phyloP scores from a whole-genome alignment of 2,797 vertebrate genomes.

The Phataginus tricuspis region DNA sequence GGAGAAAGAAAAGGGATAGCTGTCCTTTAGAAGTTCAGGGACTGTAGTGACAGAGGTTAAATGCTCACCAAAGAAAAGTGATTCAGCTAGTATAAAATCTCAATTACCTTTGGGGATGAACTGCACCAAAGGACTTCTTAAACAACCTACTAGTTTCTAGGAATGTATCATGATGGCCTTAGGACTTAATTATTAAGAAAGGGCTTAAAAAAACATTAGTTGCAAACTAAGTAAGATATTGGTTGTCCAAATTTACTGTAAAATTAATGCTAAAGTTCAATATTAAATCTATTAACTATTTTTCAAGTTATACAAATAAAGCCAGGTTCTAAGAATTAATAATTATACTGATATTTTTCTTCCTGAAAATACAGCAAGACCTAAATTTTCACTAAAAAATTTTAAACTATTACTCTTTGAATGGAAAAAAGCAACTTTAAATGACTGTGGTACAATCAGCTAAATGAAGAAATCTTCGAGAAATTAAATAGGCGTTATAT shows the following conservation, averaged over 20 bases:
- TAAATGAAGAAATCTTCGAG: constrained; percentile 10
- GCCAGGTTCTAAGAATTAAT: constrained; percentile 23
- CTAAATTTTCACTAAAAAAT: neutral
- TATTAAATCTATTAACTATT: constrained; percentile 4
- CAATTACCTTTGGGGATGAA: constrained; percentile 26
- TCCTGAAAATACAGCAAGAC: constrained; percentile 12
- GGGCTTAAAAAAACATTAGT: neutral
- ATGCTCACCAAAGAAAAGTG: neutral
- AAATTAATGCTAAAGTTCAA: neutral
- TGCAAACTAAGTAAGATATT: neutral
- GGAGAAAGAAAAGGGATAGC: neutral
- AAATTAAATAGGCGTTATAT: constrained; percentile 46
- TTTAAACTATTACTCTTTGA: constrained; percentile 31
- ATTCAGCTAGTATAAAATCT: neutral
- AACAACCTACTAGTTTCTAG: neutral
- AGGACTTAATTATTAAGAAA: constrained; percentile 1
- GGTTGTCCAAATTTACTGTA: constrained; percentile 8
- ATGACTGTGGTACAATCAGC: neutral
- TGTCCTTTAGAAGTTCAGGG: neutral
- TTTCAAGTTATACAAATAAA: constrained; percentile 39
- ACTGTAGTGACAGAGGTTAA: neutral
- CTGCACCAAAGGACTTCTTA: neutral
- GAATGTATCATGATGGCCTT: neutral
- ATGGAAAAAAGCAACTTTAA: constrained; percentile 27
- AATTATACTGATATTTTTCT: neutral